Evolutionary conservation across 2,888 invertebrate genomes (phyloP).

Genomic region (Globia sparganii): DNA sequence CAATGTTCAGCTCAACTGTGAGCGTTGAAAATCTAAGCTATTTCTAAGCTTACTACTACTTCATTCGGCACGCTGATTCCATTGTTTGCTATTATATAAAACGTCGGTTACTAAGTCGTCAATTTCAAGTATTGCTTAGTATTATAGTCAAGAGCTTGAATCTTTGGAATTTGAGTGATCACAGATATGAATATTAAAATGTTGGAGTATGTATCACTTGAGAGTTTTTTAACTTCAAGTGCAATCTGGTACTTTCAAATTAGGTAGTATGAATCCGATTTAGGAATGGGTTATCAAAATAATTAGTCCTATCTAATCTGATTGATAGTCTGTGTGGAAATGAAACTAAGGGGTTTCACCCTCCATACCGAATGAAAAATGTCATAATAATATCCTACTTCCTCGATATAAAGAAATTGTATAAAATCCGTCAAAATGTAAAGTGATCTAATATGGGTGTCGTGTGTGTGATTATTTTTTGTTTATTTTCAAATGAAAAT

Average conservation of each 20-base stretch:
- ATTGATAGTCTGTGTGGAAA: neutral
- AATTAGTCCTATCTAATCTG: neutral
- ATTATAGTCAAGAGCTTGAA: slow-evolving; percentile 60
- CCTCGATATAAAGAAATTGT: slow-evolving; percentile 24
- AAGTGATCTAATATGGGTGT: slow-evolving; percentile 55
- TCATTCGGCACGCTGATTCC: neutral
- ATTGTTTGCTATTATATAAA: neutral
- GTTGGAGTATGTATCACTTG: slow-evolving; percentile 18
- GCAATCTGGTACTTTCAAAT: slow-evolving; percentile 17
- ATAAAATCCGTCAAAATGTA: slow-evolving; percentile 31
- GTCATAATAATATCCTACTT: neutral
- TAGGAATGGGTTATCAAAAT: too few species aligned
- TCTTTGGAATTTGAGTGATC: slow-evolving; percentile 45
- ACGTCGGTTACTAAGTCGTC: slow-evolving; percentile 36
- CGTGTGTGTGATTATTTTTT: slow-evolving; percentile 69
- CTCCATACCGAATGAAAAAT: neutral
- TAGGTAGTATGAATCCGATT: neutral
- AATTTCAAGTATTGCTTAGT: slow-evolving; percentile 64
- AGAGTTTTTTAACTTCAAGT: slow-evolving; percentile 19
- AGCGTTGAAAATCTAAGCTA: neutral
- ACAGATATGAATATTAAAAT: slow-evolving; percentile 4
- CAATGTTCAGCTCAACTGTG: neutral
- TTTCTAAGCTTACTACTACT: neutral
- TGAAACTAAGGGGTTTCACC: neutral
- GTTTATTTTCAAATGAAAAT: slow-evolving; percentile 68